These are phyloP conservation scores for Samia ricini DNA, from an alignment of 1,140 invertebrate genomes.

Conservation along the genomic window DNA sequence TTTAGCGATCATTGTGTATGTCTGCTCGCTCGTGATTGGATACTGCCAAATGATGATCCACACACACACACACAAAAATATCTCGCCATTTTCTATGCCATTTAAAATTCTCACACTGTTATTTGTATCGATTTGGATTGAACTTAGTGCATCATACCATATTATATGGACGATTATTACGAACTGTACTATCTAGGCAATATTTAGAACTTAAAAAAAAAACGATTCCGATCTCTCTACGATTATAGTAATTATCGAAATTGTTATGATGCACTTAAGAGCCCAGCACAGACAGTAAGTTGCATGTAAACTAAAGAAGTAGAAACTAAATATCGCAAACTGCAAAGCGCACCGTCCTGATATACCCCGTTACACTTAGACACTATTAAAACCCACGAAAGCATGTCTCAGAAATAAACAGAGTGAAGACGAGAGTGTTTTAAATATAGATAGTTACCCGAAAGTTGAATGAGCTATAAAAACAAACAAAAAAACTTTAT, in stretches of 20 bases:
- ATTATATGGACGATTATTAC: slow-evolving; percentile 39
- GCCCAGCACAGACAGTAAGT: slow-evolving; percentile 58
- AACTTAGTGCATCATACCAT: slow-evolving; percentile 74
- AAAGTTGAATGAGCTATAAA: slow-evolving; percentile 57
- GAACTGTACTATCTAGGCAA: slow-evolving; percentile 14
- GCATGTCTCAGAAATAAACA: slow-evolving; percentile 73
- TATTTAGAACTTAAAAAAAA: too few relatives aligned
- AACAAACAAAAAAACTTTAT: slow-evolving; percentile 66
- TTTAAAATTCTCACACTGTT: slow-evolving; percentile 59
- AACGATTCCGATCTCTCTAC: background rate
- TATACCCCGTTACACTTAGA: slow-evolving; percentile 62
- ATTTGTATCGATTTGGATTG: slow-evolving; percentile 53
- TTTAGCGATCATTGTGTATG: slow-evolving; percentile 74
- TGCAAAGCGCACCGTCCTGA: slow-evolving; percentile 66
- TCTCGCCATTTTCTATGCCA: slow-evolving; percentile 66
- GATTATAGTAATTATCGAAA: slow-evolving; percentile 15
- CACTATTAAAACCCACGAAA: slow-evolving; percentile 67
- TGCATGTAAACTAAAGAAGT: slow-evolving; percentile 62
- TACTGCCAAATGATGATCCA: slow-evolving; percentile 59
- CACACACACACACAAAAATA: too few relatives aligned
- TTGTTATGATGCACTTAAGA: slow-evolving; percentile 72
- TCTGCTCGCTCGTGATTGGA: slow-evolving; percentile 70
- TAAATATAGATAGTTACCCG: slow-evolving; percentile 35
- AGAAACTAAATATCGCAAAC: slow-evolving; percentile 64
- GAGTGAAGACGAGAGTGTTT: slow-evolving; percentile 57